phyloP scores from a whole-genome alignment of 2,888 invertebrate species.

The Atethmia centrago region DNA sequence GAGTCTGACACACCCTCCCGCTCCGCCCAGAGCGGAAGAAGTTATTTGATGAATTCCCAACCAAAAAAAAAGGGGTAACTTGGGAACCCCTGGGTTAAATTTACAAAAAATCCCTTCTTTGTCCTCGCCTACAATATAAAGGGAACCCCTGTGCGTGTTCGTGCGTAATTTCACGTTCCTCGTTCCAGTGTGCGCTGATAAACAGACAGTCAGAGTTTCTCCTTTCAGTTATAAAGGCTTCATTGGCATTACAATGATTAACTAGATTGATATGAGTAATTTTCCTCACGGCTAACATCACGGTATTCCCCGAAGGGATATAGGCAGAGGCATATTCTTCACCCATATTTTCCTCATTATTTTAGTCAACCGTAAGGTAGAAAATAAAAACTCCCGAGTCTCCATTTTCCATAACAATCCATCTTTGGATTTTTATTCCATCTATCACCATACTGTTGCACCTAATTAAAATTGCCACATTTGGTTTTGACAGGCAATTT shows the following conservation, averaged over 20 bases:
- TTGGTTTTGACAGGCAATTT: not conserved
- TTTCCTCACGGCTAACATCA: constrained; percentile 2
- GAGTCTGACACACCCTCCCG: too few relatives aligned
- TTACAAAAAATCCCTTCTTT: not conserved
- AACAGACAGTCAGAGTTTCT: not conserved
- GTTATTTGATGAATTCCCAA: too few relatives aligned
- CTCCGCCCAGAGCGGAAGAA: too few relatives aligned
- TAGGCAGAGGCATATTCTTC: not conserved
- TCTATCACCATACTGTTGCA: not conserved
- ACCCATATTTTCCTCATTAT: not conserved
- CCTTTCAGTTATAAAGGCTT: not conserved
- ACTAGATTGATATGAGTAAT: not conserved
- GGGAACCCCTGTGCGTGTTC: not conserved
- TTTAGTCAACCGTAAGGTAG: not conserved
- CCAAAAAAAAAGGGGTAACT: too few relatives aligned
- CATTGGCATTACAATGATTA: not conserved
- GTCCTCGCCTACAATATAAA: too few relatives aligned
- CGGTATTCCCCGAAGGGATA: not conserved
- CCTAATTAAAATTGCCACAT: not conserved
- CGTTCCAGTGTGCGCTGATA: not conserved
- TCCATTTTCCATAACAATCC: too few relatives aligned
- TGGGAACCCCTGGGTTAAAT: too few relatives aligned
- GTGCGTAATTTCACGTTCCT: not conserved
- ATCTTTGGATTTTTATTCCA: not conserved
- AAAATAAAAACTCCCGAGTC: not conserved